Conservation (phyloP, 2,888 invertebrate species). For the Microdon myrmicae region DNA sequence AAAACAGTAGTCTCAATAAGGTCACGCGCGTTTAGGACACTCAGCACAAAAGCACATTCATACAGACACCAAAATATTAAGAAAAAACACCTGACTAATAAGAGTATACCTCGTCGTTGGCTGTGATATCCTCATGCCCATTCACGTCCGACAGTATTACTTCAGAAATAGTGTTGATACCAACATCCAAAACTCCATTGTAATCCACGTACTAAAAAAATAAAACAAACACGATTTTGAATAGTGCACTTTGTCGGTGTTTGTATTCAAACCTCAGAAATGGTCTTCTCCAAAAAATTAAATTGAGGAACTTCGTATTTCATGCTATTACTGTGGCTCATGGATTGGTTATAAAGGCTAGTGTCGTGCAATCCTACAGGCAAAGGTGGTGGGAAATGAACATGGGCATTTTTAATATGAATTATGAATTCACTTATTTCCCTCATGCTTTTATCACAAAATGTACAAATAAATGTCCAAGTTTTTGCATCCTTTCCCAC, state of each 20-base stretch:
- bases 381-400: constrained; percentile 40
- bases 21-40: too few species aligned
- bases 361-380: constrained; percentile 9
- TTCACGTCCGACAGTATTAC: constrained; percentile 51
- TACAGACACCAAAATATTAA: background rate
- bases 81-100: background rate
- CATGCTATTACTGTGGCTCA: background rate
- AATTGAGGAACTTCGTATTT: constrained; percentile 25
- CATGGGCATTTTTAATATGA: constrained; percentile 56
- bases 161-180: constrained; percentile 56
- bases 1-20: too few species aligned
- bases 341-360: background rate
- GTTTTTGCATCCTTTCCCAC: constrained; percentile 56
- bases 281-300: constrained; percentile 25
- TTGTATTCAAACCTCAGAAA: constrained; percentile 19
- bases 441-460: constrained; percentile 56
- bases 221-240: background rate
- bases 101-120: constrained; percentile 21
- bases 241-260: background rate
- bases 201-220: constrained; percentile 56
- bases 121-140: constrained; percentile 26
- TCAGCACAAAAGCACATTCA: too few species aligned
- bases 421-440: constrained; percentile 57
- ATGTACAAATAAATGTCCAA: constrained; percentile 58
- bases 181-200: constrained; percentile 56